Conservation (phyloP, 2,888 invertebrate species). For the Ceriagrion tenellum region DNA sequence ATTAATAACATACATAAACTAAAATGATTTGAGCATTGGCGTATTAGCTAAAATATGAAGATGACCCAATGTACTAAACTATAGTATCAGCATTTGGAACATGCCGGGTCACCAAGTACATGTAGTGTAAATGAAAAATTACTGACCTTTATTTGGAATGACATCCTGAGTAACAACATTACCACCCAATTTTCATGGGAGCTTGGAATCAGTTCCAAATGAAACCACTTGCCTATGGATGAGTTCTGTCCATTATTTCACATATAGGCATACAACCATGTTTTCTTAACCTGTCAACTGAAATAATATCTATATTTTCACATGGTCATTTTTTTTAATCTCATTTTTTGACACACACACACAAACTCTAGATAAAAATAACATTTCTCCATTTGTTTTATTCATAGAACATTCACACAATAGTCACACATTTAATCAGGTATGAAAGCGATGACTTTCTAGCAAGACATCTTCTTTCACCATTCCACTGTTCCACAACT, state of each 20-base stretch:
- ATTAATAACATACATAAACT: background rate
- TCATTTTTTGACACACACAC: constrained; percentile 26
- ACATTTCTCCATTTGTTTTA: constrained; percentile 51
- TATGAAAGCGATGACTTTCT: background rate
- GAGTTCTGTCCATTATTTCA: background rate
- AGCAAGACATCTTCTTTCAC: background rate
- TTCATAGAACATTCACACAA: constrained; percentile 55
- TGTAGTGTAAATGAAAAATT: constrained; percentile 9
- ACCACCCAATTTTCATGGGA: background rate
- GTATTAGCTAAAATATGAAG: background rate
- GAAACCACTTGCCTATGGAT: constrained; percentile 22
- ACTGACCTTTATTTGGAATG: constrained; percentile 12
- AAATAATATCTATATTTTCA: background rate
- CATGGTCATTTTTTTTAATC: constrained; percentile 31
- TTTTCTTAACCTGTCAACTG: constrained; percentile 13
- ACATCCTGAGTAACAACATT: background rate
- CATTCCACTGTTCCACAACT: background rate
- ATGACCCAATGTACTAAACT: background rate
- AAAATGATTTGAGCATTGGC: constrained; percentile 59
- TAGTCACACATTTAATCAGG: background rate
- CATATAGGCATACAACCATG: background rate
- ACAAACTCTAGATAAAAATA: constrained; percentile 61
- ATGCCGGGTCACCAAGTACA: background rate
- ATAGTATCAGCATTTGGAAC: background rate
- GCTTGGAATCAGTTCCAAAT: background rate